These are phyloP conservation scores for Unio delphinus DNA, from an alignment of 2,888 invertebrate species.

Conservation along the genomic window DNA sequence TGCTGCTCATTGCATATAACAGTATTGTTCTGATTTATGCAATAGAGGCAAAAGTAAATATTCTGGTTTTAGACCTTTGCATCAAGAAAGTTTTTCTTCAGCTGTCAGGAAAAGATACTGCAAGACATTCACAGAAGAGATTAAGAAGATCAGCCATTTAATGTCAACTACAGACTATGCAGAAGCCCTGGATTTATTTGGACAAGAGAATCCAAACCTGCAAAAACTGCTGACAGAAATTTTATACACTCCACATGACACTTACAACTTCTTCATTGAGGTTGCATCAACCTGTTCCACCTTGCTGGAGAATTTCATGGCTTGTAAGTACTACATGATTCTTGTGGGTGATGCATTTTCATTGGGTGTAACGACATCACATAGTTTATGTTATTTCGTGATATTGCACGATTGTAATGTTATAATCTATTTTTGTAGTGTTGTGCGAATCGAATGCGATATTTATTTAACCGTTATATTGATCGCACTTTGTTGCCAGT, in stretches of 20 bases:
- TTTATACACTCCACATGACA: slow-evolving; percentile 3
- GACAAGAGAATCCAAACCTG: slow-evolving; percentile 3
- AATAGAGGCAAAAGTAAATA: not conserved
- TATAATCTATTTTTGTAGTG: too few species aligned
- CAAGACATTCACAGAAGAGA: not conserved
- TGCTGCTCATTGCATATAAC: not conserved
- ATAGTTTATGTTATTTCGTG: too few species aligned
- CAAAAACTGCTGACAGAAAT: slow-evolving; percentile 8
- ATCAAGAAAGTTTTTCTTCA: not conserved
- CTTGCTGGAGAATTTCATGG: slow-evolving; percentile 5
- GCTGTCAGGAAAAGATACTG: slow-evolving; percentile 3
- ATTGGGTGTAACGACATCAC: too few species aligned
- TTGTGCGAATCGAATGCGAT: too few species aligned
- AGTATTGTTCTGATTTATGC: not conserved
- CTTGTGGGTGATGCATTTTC: too few species aligned
- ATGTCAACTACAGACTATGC: slow-evolving; percentile 7
- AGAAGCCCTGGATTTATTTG: not conserved
- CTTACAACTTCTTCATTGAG: slow-evolving; percentile 6
- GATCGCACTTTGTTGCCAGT: too few species aligned
- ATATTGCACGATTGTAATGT: too few species aligned
- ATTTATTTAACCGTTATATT: too few species aligned
- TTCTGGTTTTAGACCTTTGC: too few species aligned
- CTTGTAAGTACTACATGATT: not conserved
- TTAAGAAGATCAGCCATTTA: slow-evolving; percentile 2
- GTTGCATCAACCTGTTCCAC: not conserved